Percentiles rank a stretch among this genome's conserved stretches.
Evolutionary conservation across 64 coral and sea anemone genomes (phyloP).

Genomic region (Pocillopora damicornis): DNA sequence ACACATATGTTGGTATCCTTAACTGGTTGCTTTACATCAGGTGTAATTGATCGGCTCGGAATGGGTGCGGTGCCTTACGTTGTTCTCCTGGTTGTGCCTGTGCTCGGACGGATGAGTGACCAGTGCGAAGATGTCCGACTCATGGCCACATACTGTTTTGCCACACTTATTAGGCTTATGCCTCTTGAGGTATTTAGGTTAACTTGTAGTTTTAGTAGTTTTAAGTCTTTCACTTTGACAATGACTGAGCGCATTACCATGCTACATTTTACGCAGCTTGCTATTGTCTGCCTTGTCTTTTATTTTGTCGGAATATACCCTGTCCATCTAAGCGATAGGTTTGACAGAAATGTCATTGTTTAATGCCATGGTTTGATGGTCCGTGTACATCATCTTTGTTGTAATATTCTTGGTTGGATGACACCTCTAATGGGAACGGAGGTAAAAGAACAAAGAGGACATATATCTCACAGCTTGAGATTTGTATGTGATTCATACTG

Average conservation of each 20-base stretch:
- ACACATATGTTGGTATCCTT: not conserved
- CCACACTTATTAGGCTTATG: constrained; percentile 93
- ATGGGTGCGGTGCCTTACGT: constrained; percentile 81
- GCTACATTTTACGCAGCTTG: too few species aligned
- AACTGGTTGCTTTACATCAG: constrained; percentile 19
- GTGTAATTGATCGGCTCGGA: constrained; percentile 79
- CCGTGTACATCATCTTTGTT: too few species aligned
- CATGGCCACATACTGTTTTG: constrained; percentile 94
- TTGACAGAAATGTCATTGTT: too few species aligned
- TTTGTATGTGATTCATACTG: not conserved
- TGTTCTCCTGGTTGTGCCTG: constrained; percentile 87
- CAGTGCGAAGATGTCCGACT: constrained; percentile 87
- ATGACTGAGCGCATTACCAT: not conserved
- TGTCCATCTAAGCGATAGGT: too few species aligned
- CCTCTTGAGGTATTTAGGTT: constrained; percentile 77
- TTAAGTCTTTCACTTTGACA: not conserved
- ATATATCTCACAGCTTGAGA: not conserved
- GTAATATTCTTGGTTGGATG: too few species aligned
- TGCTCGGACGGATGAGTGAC: constrained; percentile 95
- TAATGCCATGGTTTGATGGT: too few species aligned
- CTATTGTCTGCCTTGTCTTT: too few species aligned
- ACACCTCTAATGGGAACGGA: too few species aligned
- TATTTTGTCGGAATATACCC: too few species aligned
- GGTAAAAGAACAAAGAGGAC: too few species aligned
- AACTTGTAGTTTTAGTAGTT: too few species aligned